phyloP scores from a whole-genome alignment of 2,797 vertebrate species.

The Nasua narica region DNA sequence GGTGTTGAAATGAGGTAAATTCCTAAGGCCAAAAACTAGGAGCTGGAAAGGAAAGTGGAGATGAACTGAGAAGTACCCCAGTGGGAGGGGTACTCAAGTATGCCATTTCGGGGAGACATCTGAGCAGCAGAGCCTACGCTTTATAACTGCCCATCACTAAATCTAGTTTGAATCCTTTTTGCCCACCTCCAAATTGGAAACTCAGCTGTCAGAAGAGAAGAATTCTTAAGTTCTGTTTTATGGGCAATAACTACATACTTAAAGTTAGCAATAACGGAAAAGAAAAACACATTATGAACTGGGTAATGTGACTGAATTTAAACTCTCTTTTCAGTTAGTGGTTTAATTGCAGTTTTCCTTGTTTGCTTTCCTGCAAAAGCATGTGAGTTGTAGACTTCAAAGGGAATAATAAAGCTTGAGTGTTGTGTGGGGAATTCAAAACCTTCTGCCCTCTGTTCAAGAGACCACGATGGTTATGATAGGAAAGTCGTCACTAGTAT shows the following conservation, averaged over 20 bases:
- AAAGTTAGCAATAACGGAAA: conserved; percentile 19
- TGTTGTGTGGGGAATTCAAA: not conserved
- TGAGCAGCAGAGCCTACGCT: not conserved
- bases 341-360: not conserved
- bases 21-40: not conserved
- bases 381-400: not conserved
- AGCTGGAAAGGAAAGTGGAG: not conserved
- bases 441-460: not conserved
- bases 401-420: not conserved
- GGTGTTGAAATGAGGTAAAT: not conserved
- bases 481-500: not conserved
- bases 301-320: not conserved
- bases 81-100: not conserved
- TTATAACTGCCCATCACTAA: not conserved
- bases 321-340: not conserved
- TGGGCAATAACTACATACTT: not conserved
- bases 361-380: not conserved
- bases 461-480: not conserved
- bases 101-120: not conserved
- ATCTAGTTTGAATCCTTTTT: not conserved
- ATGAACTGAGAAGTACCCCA: not conserved
- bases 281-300: conserved; percentile 11
- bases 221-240: conserved; percentile 17
- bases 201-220: not conserved
- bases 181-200: not conserved